Evolutionary conservation across 2,888 invertebrate genomes (phyloP).

Genomic region (Uropetala carovei): DNA sequence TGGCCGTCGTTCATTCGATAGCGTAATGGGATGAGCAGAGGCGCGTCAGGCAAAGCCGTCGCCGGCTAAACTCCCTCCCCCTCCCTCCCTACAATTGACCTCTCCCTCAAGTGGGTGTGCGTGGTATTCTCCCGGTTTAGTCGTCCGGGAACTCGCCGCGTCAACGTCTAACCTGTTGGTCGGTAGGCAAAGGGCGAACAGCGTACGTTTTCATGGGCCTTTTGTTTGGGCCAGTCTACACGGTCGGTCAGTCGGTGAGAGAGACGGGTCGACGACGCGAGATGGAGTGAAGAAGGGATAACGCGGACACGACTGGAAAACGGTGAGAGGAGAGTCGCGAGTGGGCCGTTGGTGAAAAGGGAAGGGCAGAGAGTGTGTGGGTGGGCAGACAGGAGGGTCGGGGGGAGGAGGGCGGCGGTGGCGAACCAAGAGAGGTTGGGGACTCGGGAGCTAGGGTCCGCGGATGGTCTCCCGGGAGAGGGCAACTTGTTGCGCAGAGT

Average conservation of each 20-base stretch:
- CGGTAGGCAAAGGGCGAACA: not conserved
- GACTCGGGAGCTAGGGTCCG: conserved; percentile 25
- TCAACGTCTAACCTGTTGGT: conserved; percentile 13
- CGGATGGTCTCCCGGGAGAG: conserved; percentile 62
- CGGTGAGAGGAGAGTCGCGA: not conserved
- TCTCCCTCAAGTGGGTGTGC: not conserved
- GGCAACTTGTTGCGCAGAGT: conserved; percentile 49
- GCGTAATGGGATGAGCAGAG: not conserved
- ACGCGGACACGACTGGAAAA: not conserved
- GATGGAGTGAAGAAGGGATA: too few relatives aligned
- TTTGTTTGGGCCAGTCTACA: not conserved
- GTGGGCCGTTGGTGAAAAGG: not conserved
- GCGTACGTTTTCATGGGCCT: not conserved
- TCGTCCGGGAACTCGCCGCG: not conserved
- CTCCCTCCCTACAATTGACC: not conserved
- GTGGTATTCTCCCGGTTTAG: conserved; percentile 21
- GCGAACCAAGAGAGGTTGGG: not conserved
- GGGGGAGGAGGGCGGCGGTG: not conserved
- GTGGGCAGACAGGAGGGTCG: not conserved
- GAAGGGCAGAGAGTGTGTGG: not conserved
- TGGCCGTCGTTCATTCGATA: not conserved
- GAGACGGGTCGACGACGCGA: not conserved
- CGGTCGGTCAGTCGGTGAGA: not conserved
- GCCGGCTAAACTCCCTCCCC: not conserved
- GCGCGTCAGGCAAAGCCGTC: not conserved